A percentile compares a stretch with the other conserved stretches of the same genome.
Evolutionary conservation across 2,888 invertebrate genomes (phyloP).

Genomic region (Epinotia nisella): DNA sequence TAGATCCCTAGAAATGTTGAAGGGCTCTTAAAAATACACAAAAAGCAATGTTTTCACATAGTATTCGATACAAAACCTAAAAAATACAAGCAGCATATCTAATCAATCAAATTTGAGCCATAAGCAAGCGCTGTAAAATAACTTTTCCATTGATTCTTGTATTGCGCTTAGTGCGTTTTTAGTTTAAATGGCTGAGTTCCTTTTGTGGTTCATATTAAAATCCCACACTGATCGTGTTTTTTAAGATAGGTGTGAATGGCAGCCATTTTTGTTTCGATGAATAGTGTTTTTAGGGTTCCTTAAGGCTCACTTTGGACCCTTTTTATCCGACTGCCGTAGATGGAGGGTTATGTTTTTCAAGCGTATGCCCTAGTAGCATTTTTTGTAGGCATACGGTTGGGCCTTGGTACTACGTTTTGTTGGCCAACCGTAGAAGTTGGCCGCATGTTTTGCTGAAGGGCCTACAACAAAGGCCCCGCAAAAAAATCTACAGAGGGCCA

Average conservation of each 20-base stretch:
- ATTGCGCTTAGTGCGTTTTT: background rate
- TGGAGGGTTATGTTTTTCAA: too few relatives aligned
- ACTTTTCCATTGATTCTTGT: background rate
- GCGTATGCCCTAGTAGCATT: too few relatives aligned
- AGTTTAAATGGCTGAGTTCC: background rate
- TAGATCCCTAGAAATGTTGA: slow-evolving; percentile 28
- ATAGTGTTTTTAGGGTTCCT: slow-evolving; percentile 17
- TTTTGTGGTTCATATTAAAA: slow-evolving; percentile 27
- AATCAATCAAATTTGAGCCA: background rate
- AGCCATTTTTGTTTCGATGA: slow-evolving; percentile 33
- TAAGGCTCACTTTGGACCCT: background rate
- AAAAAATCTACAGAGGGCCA: too few relatives aligned
- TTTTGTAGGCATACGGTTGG: too few relatives aligned
- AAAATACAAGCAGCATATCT: background rate
- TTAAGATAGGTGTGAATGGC: slow-evolving; percentile 34
- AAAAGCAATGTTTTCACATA: slow-evolving; percentile 27
- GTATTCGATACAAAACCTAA: background rate
- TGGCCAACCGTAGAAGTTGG: too few relatives aligned
- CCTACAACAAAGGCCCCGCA: too few relatives aligned
- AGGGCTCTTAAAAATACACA: slow-evolving; percentile 22
- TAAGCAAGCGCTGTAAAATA: background rate
- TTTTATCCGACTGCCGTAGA: background rate
- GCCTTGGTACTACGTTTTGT: too few relatives aligned
- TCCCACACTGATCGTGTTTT: slow-evolving; percentile 38
- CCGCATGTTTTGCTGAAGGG: too few relatives aligned